Base-by-base conservation (phyloP, 2,113 vertebrate species). In the Hypanus sabinus region DNA sequence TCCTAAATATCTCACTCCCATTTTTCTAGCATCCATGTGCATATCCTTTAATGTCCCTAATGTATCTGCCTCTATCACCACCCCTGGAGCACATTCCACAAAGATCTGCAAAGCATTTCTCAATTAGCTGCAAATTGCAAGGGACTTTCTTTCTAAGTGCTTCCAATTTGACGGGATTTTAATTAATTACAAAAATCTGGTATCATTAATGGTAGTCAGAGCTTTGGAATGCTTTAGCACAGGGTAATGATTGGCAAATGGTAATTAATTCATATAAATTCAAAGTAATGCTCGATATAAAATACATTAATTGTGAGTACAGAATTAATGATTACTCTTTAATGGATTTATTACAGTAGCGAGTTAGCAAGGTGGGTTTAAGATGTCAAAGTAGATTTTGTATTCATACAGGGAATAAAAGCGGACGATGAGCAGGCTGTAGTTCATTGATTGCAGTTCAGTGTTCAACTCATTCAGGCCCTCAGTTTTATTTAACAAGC, bases 131-230 rank as follows among this genome's bases (percentile, higher is more conserved):
- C 22, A 83, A 83, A 57, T 83, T 55, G 12, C 80, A 55, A 83
- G 24, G 46, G 80, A 22, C 8, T 38, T 27, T 55, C 80, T 57
- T 30, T 83, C 80, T 83, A 57, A 83, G 46, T 83, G 46, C 80
- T 83, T 83, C 46, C 46, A 27, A 57, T 57, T 38, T 55, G 38
- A 55, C 27, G 46, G 22, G 46, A 83, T 83, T 83, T 83, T 83
- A 83, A 83, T 57, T 83, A 27, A 83, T 57, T 83, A 57, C 80
- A 27, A 83, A 83, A 83, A 83, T 83, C 20, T 83, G 46, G 80
- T 57, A 83, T 83, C 46, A 27, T 83, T 83, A 55, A 46, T 57
- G 30, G 38, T 57, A 83, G 55, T 83, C 24, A 83, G 80, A 83
- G 80, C 10, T 55, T 20, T 83, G 38, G 46, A 57, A 55, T 38